Percentiles rank a stretch among this genome's conserved stretches.
Conservation (phyloP, 2,113 vertebrate genomes). For the Tyrannus savana region DNA sequence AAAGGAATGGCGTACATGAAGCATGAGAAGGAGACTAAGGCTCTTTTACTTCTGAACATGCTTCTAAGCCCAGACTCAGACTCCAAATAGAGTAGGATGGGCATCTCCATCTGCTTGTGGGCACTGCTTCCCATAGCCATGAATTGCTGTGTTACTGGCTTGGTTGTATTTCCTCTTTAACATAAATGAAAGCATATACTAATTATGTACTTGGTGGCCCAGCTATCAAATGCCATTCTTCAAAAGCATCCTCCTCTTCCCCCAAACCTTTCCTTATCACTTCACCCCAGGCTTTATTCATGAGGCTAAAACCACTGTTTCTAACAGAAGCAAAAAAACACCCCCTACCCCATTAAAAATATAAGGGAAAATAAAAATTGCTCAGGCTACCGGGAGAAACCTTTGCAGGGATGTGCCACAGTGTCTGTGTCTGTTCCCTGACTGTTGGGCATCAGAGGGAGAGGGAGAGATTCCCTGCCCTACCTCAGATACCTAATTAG, state of each 20-base stretch:
- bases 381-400: neutral
- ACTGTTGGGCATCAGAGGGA: neutral
- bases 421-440: neutral
- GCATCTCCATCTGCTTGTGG: neutral
- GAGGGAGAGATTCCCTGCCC: neutral
- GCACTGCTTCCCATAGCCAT: neutral
- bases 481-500: neutral
- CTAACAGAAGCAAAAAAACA: neutral
- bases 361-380: neutral
- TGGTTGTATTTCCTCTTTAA: neutral
- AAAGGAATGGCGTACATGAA: neutral
- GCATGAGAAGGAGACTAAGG: neutral
- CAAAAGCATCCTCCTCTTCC: neutral
- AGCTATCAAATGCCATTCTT: neutral
- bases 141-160: neutral
- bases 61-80: neutral
- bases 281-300: neutral
- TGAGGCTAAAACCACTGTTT: neutral
- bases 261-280: neutral
- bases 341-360: neutral
- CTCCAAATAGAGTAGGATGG: neutral
- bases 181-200: neutral
- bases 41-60: neutral
- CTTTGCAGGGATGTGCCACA: neutral
- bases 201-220: accelerated